These are phyloP conservation scores for Percopsis transmontana DNA, from an alignment of 2,113 vertebrate genomes.

Conservation along the genomic window DNA sequence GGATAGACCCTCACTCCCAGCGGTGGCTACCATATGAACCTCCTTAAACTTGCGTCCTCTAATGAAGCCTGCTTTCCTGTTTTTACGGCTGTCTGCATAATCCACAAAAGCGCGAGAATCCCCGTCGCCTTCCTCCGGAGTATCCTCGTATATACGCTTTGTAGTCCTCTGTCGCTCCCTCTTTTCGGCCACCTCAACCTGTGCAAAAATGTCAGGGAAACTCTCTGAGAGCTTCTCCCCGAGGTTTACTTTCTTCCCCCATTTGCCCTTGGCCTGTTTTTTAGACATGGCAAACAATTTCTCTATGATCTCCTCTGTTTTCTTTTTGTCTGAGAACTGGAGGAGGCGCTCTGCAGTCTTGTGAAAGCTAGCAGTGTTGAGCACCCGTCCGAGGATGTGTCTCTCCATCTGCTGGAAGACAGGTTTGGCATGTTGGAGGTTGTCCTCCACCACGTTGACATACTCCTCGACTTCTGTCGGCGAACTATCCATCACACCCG, in stretches of 20 bases:
- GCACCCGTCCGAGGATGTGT: slow-evolving; percentile 87
- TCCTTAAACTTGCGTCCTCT: slow-evolving; percentile 79
- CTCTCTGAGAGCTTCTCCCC: slow-evolving; percentile 86
- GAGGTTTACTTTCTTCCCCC: slow-evolving; percentile 76
- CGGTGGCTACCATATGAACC: slow-evolving; percentile 73
- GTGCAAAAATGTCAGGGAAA: slow-evolving; percentile 91
- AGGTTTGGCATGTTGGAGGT: slow-evolving; percentile 89
- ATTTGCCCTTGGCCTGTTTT: slow-evolving; percentile 80
- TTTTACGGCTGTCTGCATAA: slow-evolving; percentile 84
- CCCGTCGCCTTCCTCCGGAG: slow-evolving; percentile 84
- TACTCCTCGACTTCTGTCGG: slow-evolving; percentile 87
- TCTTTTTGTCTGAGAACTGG: slow-evolving; percentile 90
- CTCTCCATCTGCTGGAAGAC: slow-evolving; percentile 95
- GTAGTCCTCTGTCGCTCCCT: slow-evolving; percentile 86
- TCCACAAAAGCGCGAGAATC: slow-evolving; percentile 90
- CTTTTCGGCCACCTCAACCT: slow-evolving; percentile 91
- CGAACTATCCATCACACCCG: slow-evolving; percentile 55
- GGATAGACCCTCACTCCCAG: slow-evolving; percentile 71
- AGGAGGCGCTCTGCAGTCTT: slow-evolving; percentile 90
- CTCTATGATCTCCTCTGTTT: slow-evolving; percentile 87
- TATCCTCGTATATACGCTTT: slow-evolving; percentile 85
- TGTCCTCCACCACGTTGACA: slow-evolving; percentile 83
- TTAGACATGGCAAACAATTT: slow-evolving; percentile 88
- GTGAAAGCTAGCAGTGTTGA: slow-evolving; percentile 86
- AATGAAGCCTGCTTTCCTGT: slow-evolving; percentile 70